A percentile compares a stretch with the other conserved stretches of the same genome.
Conservation (phyloP, 2,888 invertebrate genomes). For the Gastracanthus pulcherrimus region DNA sequence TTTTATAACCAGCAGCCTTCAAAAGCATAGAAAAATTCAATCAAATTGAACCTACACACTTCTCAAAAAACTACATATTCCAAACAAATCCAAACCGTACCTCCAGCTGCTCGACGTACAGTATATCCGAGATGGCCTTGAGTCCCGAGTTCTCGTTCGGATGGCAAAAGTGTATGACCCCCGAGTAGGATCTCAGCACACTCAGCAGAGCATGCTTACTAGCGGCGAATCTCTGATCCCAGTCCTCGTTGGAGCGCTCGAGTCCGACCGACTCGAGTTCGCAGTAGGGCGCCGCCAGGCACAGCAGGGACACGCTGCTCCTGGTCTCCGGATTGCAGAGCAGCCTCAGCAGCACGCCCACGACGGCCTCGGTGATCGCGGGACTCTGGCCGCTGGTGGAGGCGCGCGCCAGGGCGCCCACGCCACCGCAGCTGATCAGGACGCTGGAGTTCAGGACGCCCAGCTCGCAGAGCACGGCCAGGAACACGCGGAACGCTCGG, state of each 20-base stretch:
- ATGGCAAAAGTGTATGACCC: slow-evolving; percentile 91
- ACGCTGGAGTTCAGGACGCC: slow-evolving; percentile 90
- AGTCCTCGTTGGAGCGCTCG: slow-evolving; percentile 77
- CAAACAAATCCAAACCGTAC: slow-evolving; percentile 69
- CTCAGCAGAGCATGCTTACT: slow-evolving; percentile 91
- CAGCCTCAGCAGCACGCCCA: slow-evolving; percentile 91
- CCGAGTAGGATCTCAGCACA: slow-evolving; percentile 94
- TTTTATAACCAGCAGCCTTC: no score
- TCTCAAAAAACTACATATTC: not conserved
- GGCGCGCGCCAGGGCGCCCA: slow-evolving; percentile 89
- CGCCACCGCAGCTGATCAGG: slow-evolving; percentile 90
- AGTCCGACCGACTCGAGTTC: slow-evolving; percentile 84
- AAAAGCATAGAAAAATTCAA: not conserved
- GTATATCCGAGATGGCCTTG: slow-evolving; percentile 87
- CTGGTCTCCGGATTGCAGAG: slow-evolving; percentile 91
- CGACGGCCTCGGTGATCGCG: slow-evolving; percentile 92
- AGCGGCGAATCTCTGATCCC: slow-evolving; percentile 89
- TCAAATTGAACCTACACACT: not conserved
- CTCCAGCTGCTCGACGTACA: slow-evolving; percentile 92
- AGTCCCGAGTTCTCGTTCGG: slow-evolving; percentile 87
- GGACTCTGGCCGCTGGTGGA: slow-evolving; percentile 92
- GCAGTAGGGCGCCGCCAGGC: slow-evolving; percentile 95
- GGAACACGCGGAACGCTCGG: slow-evolving; percentile 88
- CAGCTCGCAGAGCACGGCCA: slow-evolving; percentile 93
- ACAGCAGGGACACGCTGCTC: slow-evolving; percentile 89